These are phyloP conservation scores for Zhengitettix transpicula DNA, from an alignment of 2,888 invertebrate genomes.

Conservation along the genomic window DNA sequence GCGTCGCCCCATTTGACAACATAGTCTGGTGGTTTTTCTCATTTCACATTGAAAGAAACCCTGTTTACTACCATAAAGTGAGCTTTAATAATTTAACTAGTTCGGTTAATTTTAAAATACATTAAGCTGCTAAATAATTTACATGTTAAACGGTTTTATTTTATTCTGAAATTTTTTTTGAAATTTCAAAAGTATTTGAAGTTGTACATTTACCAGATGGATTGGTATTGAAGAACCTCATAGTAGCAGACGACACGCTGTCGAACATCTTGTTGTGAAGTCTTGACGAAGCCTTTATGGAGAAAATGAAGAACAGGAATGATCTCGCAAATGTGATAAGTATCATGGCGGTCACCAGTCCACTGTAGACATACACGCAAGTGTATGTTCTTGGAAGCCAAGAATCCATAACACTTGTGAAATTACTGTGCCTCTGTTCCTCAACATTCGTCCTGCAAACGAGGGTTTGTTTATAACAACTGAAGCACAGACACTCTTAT, in stretches of 20 bases:
- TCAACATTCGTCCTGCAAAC: not conserved
- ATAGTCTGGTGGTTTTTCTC: too few relatives aligned
- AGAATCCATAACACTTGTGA: not conserved
- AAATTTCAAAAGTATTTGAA: too few relatives aligned
- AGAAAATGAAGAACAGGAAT: not conserved
- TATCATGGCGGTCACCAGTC: not conserved
- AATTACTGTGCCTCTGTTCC: not conserved
- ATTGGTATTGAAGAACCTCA: constrained; percentile 5
- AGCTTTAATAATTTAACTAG: too few relatives aligned
- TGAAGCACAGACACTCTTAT: too few relatives aligned
- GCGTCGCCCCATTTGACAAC: too few relatives aligned
- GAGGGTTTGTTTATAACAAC: not conserved
- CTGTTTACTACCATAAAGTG: too few relatives aligned
- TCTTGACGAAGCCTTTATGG: not conserved
- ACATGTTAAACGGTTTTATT: too few relatives aligned
- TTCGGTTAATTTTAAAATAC: too few relatives aligned
- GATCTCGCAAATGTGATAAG: not conserved
- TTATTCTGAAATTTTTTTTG: too few relatives aligned
- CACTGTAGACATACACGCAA: not conserved
- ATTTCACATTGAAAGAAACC: too few relatives aligned
- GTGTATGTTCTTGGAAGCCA: not conserved
- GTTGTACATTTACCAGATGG: constrained; percentile 4
- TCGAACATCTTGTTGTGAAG: constrained; percentile 5
- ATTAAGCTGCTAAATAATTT: too few relatives aligned
- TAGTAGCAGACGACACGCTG: not conserved